Evolutionary conservation across 1,140 invertebrate species (phyloP).

Genomic region (Cephus cinctus): DNA sequence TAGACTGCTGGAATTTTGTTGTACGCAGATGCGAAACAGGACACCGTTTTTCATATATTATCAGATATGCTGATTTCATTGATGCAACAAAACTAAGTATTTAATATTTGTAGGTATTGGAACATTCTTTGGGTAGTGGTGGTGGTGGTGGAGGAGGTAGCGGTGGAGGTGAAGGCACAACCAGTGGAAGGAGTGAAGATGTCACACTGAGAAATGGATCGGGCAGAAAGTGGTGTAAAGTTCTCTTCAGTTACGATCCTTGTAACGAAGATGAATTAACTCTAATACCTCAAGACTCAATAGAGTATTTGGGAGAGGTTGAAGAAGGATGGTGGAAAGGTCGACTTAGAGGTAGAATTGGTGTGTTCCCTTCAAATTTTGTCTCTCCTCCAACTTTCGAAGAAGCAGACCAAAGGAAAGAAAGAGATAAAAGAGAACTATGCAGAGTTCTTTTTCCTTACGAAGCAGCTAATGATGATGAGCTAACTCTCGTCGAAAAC

Average conservation of each 20-base stretch:
- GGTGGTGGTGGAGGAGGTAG: conserved; percentile 17
- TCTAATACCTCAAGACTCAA: conserved; percentile 81
- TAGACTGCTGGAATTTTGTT: no score
- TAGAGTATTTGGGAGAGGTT: conserved; percentile 86
- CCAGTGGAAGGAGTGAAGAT: conserved; percentile 35
- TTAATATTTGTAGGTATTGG: conserved; percentile 13
- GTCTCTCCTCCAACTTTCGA: conserved; percentile 57
- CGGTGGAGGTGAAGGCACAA: conserved; percentile 11
- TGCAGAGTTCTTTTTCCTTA: conserved; percentile 90
- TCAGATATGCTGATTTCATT: neutral
- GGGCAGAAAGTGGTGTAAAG: conserved; percentile 70
- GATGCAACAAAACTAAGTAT: neutral
- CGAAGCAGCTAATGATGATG: conserved; percentile 89
- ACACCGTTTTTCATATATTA: no score
- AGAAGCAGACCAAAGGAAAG: conserved; percentile 28
- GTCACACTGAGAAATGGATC: conserved; percentile 45
- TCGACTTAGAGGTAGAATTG: conserved; percentile 69
- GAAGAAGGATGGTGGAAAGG: conserved; percentile 92
- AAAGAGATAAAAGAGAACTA: conserved; percentile 60
- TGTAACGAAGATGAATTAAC: conserved; percentile 89
- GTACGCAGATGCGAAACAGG: no score
- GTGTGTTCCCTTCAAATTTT: conserved; percentile 93
- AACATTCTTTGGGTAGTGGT: conserved; percentile 11
- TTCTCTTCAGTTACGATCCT: conserved; percentile 88
- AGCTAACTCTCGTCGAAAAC: conserved; percentile 84